A percentile compares a stretch with the other conserved stretches of the same genome.
These are phyloP conservation scores for Conops quadrifasciatus DNA, from an alignment of 2,888 invertebrate genomes.

Conservation along the genomic window DNA sequence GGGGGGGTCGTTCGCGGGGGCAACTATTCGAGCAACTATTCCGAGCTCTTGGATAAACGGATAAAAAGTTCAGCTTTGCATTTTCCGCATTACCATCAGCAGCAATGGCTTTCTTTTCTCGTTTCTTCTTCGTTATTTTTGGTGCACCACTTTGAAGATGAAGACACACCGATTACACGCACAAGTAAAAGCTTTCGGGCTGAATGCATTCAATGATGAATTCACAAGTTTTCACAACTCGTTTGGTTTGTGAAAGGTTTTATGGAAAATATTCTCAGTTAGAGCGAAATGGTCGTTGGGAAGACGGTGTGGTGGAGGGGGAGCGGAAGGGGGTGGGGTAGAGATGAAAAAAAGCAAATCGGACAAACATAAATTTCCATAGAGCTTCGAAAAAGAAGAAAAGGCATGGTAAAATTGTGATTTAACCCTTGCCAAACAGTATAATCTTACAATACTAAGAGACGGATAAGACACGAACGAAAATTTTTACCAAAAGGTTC, in stretches of 20 bases:
- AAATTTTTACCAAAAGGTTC: too few relatives aligned
- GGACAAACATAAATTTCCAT: not conserved
- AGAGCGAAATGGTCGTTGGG: not conserved
- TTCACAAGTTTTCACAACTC: constrained; percentile 32
- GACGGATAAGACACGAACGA: too few relatives aligned
- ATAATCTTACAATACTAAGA: too few relatives aligned
- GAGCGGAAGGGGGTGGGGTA: not conserved
- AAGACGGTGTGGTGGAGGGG: not conserved
- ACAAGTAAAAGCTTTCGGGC: constrained; percentile 55
- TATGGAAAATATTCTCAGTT: not conserved
- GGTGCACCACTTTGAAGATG: not conserved
- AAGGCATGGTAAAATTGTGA: too few relatives aligned
- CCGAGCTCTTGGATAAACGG: too few relatives aligned
- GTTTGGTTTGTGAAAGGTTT: constrained; percentile 17
- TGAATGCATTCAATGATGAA: constrained; percentile 52
- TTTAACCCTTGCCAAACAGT: too few relatives aligned
- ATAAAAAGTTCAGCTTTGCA: constrained; percentile 10
- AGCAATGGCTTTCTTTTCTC: not conserved
- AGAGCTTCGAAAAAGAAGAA: too few relatives aligned
- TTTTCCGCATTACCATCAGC: not conserved
- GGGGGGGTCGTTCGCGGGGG: not conserved
- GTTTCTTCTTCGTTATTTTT: not conserved
- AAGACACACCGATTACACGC: constrained; percentile 39
- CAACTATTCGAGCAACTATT: too few relatives aligned
- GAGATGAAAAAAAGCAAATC: not conserved